Percentiles rank a stretch among this genome's conserved stretches.
phyloP scores from a whole-genome alignment of 2,113 vertebrate species.

The Notarius quadriscutis region DNA sequence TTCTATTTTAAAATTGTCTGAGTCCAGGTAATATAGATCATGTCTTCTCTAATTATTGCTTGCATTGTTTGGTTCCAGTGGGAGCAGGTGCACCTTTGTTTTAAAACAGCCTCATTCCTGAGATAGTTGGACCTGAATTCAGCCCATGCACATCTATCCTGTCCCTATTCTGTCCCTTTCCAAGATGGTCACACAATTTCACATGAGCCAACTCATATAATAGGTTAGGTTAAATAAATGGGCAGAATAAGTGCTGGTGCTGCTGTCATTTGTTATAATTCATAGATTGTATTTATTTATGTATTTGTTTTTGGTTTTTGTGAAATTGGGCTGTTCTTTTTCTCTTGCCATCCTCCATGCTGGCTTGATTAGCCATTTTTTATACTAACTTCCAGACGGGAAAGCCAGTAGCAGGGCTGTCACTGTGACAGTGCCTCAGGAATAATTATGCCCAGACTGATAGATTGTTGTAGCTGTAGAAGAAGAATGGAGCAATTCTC shows the following conservation, averaged over 20 bases:
- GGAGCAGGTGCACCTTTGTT: constrained; percentile 39
- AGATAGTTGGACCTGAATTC: constrained; percentile 3
- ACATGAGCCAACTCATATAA: not conserved
- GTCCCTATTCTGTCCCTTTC: not conserved
- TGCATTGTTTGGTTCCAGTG: not conserved
- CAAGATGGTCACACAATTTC: not conserved
- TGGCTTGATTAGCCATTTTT: constrained; percentile 46
- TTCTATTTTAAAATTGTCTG: not conserved
- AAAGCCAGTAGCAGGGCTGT: constrained; percentile 49
- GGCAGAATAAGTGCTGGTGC: not conserved
- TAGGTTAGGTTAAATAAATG: not conserved
- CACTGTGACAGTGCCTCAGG: constrained; percentile 59
- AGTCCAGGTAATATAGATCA: constrained; percentile 21
- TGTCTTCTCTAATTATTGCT: not conserved
- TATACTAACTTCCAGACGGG: constrained; percentile 30
- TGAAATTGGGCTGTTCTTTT: not conserved
- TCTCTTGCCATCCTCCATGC: constrained; percentile 42
- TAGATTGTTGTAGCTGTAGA: constrained; percentile 52
- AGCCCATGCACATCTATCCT: not conserved
- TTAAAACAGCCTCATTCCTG: constrained; percentile 22
- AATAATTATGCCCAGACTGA: constrained; percentile 59
- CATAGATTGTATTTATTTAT: not conserved
- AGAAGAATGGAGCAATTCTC: constrained; percentile 61
- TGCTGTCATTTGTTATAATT: not conserved
- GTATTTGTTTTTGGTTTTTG: not conserved